Base-by-base conservation (phyloP, 2,113 vertebrate species). In the Lamprotornis superbus region DNA sequence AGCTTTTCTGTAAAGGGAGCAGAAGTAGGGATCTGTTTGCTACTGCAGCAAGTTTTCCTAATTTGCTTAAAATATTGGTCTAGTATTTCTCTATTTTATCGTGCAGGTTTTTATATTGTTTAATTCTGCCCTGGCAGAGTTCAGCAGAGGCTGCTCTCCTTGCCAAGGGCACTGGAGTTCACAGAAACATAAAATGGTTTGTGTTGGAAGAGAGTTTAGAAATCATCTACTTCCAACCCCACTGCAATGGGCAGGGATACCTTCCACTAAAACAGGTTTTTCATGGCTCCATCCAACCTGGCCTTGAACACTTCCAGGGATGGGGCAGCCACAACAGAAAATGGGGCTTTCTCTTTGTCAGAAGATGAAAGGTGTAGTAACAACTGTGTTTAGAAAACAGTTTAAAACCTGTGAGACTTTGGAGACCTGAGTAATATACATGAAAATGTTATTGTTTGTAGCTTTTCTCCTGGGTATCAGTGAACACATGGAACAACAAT, bases 321-420 rank as follows among this genome's bases (percentile, higher is more conserved):
- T 19, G 21, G 70, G 7, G 3, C 55, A 49, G 42, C 12, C 14
- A 61, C 24, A 35, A 31, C 8, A 76, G 10, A 49, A 76, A 69
- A 35, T 20, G 2, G 10, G 61, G 6, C 15, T 39, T 61, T 65
- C 15, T 24, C 12, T 28, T 44, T 74, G 2, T 42, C 0, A 0
- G 13, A 75, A 75, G 10, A 42, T 22, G 13, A 49, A 78, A 67
- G 4, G 3, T 57, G 3, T 17, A 40, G 15, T 15, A 84, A 65
- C 5, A 76, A 7, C 8, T 39, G 1, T 21, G 2, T 31, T 68
- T 60, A 9, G 73, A 81, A 64, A 68, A n/a, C 8, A 16, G 2
- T 39, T 68, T 79, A 21, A 82, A 75, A 76, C 1, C 15, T 55
- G 6, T 46, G 44, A 71, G 39, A 71, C 5, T 10, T 70, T 53